Conservation (phyloP, 2,113 vertebrate species). For the Oxyruncus cristatus region DNA sequence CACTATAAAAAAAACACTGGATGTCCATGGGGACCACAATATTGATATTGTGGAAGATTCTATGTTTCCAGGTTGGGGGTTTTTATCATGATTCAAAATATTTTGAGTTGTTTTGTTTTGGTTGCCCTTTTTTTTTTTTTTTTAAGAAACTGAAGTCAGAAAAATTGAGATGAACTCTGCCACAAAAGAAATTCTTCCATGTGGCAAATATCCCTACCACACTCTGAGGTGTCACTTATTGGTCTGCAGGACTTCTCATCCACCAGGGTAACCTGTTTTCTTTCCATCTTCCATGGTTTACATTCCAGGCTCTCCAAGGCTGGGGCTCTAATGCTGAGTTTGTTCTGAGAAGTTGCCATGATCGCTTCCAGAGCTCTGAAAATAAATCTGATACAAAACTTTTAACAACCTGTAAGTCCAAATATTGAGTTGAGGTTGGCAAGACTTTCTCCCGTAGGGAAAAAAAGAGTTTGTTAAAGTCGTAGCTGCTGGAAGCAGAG, state of each 20-base stretch:
- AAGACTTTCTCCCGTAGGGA: background rate
- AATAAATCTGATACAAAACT: background rate
- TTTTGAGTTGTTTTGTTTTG: background rate
- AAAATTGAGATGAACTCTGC: background rate
- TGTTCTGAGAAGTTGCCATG: background rate
- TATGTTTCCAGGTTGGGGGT: background rate
- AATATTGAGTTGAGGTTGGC: constrained; percentile 3
- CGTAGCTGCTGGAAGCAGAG: background rate
- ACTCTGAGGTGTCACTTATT: background rate
- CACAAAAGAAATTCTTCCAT: background rate
- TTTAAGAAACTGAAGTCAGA: background rate
- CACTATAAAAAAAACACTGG: background rate
- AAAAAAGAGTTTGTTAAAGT: background rate
- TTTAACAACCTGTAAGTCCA: constrained; percentile 15
- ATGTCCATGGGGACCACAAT: background rate
- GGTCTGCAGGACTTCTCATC: background rate
- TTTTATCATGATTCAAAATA: background rate
- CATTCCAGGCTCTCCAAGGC: background rate
- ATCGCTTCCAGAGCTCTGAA: background rate
- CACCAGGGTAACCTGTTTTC: background rate
- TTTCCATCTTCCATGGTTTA: background rate
- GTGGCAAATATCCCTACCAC: background rate
- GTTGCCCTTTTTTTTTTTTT: background rate
- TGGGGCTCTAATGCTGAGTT: background rate
- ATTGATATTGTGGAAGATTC: background rate